Conservation (phyloP, 1,140 invertebrate genomes). For the Cardiocondyla obscurior region DNA sequence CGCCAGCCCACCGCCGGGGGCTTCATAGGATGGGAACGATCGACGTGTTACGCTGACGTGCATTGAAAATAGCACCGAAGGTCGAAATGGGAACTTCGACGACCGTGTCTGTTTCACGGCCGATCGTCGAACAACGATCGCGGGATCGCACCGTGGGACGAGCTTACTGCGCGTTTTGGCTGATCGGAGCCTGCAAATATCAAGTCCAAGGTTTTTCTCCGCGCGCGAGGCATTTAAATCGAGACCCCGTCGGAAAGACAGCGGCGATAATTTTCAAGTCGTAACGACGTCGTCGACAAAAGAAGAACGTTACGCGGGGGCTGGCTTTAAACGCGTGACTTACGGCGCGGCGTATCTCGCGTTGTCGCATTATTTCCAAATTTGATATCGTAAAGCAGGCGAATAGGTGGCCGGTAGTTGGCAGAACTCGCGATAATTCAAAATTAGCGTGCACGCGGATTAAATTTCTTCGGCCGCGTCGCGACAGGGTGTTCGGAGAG, state of each 20-base stretch:
- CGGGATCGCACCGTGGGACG: neutral
- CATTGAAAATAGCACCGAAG: slow-evolving; percentile 80
- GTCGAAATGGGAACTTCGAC: slow-evolving; percentile 62
- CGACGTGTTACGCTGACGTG: slow-evolving; percentile 31
- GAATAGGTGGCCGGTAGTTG: neutral
- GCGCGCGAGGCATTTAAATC: too few species aligned
- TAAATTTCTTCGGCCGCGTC: slow-evolving; percentile 32
- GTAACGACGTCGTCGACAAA: too few species aligned
- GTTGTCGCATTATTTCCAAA: neutral
- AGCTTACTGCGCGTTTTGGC: neutral
- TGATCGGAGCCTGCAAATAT: neutral
- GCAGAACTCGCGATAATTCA: slow-evolving; percentile 18
- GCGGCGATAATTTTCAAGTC: too few species aligned
- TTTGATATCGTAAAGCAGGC: neutral
- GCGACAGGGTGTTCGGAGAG: slow-evolving; percentile 30
- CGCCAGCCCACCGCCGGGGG: neutral
- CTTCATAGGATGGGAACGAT: slow-evolving; percentile 34
- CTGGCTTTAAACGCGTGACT: too few species aligned
- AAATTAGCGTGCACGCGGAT: slow-evolving; percentile 44
- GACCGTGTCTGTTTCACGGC: slow-evolving; percentile 13
- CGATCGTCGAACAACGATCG: slow-evolving; percentile 11
- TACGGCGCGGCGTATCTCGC: neutral
- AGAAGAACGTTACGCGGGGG: neutral
- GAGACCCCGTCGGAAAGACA: too few species aligned
- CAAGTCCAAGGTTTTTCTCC: neutral